These are phyloP conservation scores for Arenicola marina DNA, from an alignment of 2,888 invertebrate genomes.

Conservation along the genomic window DNA sequence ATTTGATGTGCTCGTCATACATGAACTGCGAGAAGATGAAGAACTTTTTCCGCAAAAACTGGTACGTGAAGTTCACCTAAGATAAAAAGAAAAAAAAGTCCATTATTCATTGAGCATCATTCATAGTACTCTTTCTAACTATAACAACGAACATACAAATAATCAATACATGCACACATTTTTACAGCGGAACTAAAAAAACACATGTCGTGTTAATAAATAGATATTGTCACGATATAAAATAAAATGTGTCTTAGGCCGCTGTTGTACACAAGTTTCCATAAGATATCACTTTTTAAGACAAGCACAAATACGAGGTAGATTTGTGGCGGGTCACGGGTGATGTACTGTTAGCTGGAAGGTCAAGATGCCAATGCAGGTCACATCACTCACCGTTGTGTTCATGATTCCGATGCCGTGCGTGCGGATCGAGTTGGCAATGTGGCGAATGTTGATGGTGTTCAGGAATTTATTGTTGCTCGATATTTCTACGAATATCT, in stretches of 20 bases:
- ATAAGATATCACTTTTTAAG: too few species aligned
- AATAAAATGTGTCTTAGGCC: too few species aligned
- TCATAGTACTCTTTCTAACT: background rate
- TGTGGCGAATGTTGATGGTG: conserved; percentile 91
- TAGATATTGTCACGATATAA: too few species aligned
- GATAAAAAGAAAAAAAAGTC: background rate
- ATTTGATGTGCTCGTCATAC: conserved; percentile 97
- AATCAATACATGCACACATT: too few species aligned
- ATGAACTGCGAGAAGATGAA: conserved; percentile 95
- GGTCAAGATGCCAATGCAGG: too few species aligned
- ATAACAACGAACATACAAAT: too few species aligned
- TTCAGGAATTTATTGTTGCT: conserved; percentile 93
- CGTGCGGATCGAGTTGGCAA: conserved; percentile 94
- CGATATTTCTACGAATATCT: conserved; percentile 86
- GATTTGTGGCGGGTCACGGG: too few species aligned
- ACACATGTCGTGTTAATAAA: too few species aligned
- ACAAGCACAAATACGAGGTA: too few species aligned
- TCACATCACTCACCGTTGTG: conserved; percentile 82
- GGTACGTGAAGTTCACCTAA: conserved; percentile 66
- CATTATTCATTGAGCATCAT: background rate
- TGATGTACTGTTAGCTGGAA: too few species aligned
- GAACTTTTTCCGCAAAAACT: conserved; percentile 90
- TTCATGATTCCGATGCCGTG: conserved; percentile 97
- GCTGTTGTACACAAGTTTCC: too few species aligned
- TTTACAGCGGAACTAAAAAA: too few species aligned